A percentile compares a stretch with the other conserved stretches of the same genome.
Evolutionary conservation across 2,113 vertebrate genomes (phyloP).

Genomic region (Accipiter virgatus): DNA sequence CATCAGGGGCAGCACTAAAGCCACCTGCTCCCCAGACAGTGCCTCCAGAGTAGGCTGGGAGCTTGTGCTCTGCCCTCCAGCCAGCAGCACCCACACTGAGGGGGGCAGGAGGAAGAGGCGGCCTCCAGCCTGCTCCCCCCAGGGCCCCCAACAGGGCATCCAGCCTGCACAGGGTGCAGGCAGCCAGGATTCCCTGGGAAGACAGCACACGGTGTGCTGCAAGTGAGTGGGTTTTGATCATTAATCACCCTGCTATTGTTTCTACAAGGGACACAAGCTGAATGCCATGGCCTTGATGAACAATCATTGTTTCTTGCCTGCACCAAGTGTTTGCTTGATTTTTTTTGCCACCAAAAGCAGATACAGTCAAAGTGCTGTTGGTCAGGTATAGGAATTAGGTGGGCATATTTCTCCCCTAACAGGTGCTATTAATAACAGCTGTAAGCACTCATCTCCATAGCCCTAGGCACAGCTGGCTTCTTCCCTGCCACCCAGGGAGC

Average conservation of each 20-base stretch:
- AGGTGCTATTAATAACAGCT: not conserved
- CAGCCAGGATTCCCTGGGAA: not conserved
- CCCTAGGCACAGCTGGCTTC: not conserved
- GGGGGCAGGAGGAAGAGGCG: not conserved
- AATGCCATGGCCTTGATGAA: not conserved
- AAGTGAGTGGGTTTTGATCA: not conserved
- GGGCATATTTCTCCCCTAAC: not conserved
- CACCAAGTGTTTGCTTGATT: not conserved
- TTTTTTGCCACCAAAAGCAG: constrained; percentile 32
- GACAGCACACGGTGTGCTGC: not conserved
- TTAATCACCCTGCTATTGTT: constrained; percentile 13
- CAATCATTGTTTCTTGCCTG: not conserved
- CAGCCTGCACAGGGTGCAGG: not conserved
- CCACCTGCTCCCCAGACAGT: not conserved
- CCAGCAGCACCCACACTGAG: not conserved
- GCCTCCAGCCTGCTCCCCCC: not conserved
- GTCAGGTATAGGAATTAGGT: not conserved
- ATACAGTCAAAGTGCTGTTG: not conserved
- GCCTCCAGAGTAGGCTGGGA: not conserved
- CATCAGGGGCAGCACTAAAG: rapidly evolving
- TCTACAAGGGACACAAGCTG: not conserved
- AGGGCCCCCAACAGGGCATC: rapidly evolving
- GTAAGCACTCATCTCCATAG: not conserved
- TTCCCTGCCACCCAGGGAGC: not conserved
- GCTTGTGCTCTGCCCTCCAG: not conserved